Evolutionary conservation across 1,140 invertebrate genomes (phyloP).

Genomic region (Wasmannia auropunctata): DNA sequence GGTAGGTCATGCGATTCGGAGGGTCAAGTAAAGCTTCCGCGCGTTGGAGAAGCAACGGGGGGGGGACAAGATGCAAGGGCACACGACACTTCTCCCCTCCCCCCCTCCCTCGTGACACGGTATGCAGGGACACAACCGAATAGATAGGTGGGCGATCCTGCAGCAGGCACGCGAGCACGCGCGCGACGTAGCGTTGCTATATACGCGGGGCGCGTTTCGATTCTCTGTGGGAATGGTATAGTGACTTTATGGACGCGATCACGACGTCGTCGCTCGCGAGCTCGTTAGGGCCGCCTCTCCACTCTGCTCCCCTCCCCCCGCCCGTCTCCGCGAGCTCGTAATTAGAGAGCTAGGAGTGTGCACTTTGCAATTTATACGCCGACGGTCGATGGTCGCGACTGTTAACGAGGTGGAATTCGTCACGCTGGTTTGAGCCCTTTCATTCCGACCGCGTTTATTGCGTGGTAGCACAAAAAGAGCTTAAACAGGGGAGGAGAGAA

Average conservation of each 20-base stretch:
- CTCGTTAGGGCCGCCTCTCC: slow-evolving; percentile 17
- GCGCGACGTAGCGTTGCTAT: neutral
- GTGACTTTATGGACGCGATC: slow-evolving; percentile 51
- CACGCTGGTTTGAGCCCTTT: slow-evolving; percentile 10
- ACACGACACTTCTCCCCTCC: neutral
- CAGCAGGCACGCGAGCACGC: slow-evolving; percentile 25
- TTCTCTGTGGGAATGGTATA: slow-evolving; percentile 30
- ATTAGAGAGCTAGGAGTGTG: slow-evolving; percentile 41
- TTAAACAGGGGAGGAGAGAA: neutral
- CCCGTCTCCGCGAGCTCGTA: neutral
- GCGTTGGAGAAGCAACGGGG: neutral
- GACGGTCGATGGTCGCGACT: slow-evolving; percentile 15
- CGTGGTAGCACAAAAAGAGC: neutral
- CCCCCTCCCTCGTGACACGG: neutral
- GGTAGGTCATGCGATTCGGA: slow-evolving; percentile 20
- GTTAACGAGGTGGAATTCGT: slow-evolving; percentile 48
- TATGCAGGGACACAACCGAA: neutral
- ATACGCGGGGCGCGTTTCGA: slow-evolving; percentile 19
- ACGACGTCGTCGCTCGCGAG: slow-evolving; percentile 35
- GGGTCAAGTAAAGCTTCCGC: slow-evolving; percentile 2
- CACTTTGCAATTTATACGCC: slow-evolving; percentile 43
- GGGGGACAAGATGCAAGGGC: neutral
- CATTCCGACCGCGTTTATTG: neutral
- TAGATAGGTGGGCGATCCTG: slow-evolving; percentile 14
- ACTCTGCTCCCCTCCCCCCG: too few relatives aligned